Percentiles rank a stretch among this genome's conserved stretches.
phyloP scores from a whole-genome alignment of 2,113 vertebrate genomes.

The Stigmatopora nigra region DNA sequence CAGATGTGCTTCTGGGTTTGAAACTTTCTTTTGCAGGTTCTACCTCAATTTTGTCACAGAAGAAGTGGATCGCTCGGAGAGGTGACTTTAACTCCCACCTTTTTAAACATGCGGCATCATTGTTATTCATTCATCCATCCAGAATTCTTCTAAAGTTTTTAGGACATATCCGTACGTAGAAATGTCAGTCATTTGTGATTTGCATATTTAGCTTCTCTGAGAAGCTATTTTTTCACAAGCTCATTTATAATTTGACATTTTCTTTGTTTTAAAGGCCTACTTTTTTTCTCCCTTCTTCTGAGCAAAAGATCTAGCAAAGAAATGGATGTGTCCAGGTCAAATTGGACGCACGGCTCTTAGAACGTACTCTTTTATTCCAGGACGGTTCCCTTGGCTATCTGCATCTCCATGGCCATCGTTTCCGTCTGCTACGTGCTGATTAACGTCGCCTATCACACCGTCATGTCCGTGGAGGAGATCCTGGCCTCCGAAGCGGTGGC shows the following conservation, averaged over 20 bases:
- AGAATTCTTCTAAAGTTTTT: no score
- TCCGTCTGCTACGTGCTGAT: constrained; percentile 85
- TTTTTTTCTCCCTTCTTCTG: no score
- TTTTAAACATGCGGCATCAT: background rate
- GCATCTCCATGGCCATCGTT: constrained; percentile 91
- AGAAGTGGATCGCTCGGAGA: constrained; percentile 90
- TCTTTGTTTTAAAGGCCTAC: no score
- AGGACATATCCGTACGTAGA: no score
- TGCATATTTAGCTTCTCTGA: no score
- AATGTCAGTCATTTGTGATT: no score
- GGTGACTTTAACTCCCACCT: constrained; percentile 63
- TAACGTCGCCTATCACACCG: constrained; percentile 92
- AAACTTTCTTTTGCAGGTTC: constrained; percentile 73
- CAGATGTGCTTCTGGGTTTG: background rate
- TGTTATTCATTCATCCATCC: no score
- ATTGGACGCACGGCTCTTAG: background rate
- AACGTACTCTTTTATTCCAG: constrained; percentile 57
- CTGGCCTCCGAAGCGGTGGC: constrained; percentile 84
- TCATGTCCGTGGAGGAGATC: constrained; percentile 84
- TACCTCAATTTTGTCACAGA: constrained; percentile 97
- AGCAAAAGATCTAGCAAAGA: no score
- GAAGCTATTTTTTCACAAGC: no score
- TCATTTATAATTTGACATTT: no score
- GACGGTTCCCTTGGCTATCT: constrained; percentile 90
- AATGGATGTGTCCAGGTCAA: no score